Evolutionary conservation across 92 coral and sea anemone species (phyloP), one percentile per base, ranked within the genome.

Genomic region (Zoanthus solanderi): DNA sequence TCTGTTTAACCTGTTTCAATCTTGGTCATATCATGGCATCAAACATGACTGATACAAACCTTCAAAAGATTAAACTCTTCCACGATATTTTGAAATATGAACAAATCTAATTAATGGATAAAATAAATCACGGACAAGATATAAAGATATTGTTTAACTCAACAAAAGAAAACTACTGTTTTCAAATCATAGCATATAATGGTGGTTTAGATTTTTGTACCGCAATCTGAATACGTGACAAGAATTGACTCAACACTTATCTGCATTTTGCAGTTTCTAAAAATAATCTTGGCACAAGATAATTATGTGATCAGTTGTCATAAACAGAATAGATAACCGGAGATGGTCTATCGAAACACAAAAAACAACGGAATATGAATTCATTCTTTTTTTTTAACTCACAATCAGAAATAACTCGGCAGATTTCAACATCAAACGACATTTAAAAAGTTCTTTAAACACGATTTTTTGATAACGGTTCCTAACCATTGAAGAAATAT

Each of bases 371-470:
- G 7, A 61, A 10, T 34, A 11, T 60, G 16, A 32, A 6, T 44
- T 80, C 23, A 61, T 65, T 1, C 57, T 15, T 42, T 13, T 10
- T 42, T 79, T 16, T 34, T 61, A 16, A 42, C 12, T 61, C 61
- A 34, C 23, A 34, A 75, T 75, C 60, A 54, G 66, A 60, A 18
- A 60, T 60, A 15, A 50, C 56, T 7, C 10, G 5, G 6, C 10
- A 50, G 56, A 50, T 50, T 50, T 11, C 56, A 50, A 50, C 0
- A 50, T 50, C 81, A 58, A 30, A 30, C 87, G 17, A 53, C 13
- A 80, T 28, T 78, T 87, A 87, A 81, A 92, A 89, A 94, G 90
- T 5, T 73, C 17, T 37, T 67, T 56, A 28, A 32, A 78, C 60
- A 42, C 28, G 28, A 13, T 80, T 57, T 17, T 23, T 53, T 28